Evolutionary conservation across 2,888 invertebrate genomes (phyloP).

Genomic region (Nebria salina): DNA sequence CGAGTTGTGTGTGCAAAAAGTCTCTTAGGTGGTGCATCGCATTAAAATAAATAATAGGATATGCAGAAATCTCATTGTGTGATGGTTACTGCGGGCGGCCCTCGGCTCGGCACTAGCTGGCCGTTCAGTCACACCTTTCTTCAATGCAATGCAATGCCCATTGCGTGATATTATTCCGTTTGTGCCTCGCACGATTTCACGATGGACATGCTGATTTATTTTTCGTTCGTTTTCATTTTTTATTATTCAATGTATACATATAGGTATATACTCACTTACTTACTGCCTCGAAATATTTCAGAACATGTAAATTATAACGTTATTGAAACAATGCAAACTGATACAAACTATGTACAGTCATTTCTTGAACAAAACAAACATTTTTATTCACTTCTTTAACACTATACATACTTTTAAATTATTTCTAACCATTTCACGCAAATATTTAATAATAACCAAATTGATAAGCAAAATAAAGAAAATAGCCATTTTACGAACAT

Average conservation of each 20-base stretch:
- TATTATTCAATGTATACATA: neutral
- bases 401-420: too few species aligned
- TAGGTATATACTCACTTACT: too few species aligned
- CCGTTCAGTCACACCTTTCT: conserved; percentile 12
- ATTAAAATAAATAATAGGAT: conserved; percentile 1
- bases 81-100: neutral
- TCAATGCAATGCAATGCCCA: conserved; percentile 4
- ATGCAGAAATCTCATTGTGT: neutral
- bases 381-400: too few species aligned
- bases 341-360: too few species aligned
- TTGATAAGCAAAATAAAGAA: too few species aligned
- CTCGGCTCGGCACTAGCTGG: neutral
- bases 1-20: neutral
- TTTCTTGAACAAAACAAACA: too few species aligned
- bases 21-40: neutral
- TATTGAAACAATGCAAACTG: neutral
- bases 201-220: conserved; percentile 3
- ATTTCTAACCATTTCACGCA: too few species aligned
- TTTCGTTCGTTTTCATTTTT: neutral
- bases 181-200: conserved; percentile 7
- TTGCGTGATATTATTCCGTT: conserved; percentile 18
- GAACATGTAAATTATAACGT: neutral
- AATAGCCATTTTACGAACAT: too few species aligned
- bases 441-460: too few species aligned
- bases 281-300: neutral